Evolutionary conservation across 2,888 invertebrate species (phyloP).

Genomic region (Troglohyphantes excavatus): DNA sequence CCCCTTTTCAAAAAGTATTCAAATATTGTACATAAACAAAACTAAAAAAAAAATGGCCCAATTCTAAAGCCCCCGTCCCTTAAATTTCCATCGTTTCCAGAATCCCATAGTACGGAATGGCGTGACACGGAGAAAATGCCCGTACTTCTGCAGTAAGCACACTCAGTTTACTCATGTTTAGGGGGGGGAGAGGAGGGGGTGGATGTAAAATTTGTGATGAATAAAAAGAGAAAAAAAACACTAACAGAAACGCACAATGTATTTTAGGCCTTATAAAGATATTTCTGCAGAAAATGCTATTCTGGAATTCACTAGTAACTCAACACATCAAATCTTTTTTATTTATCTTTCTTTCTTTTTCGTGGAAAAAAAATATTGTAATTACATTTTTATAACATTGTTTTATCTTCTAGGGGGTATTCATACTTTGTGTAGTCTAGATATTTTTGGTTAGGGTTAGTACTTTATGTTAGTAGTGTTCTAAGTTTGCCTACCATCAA

Average conservation of each 20-base stretch:
- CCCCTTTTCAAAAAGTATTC: conserved; percentile 70
- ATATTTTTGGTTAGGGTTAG: no score
- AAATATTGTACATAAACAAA: conserved; percentile 57
- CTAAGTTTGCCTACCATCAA: no score
- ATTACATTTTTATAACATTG: conserved; percentile 48
- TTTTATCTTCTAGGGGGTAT: no score
- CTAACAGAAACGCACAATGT: not conserved
- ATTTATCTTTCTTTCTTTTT: not conserved
- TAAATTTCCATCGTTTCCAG: conserved; percentile 49
- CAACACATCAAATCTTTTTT: conserved; percentile 35
- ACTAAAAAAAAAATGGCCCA: conserved; percentile 27
- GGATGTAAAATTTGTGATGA: conserved; percentile 29
- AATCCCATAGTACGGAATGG: conserved; percentile 63
- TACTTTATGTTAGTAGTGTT: no score
- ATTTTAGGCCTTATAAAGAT: not conserved
- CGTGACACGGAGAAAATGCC: conserved; percentile 64
- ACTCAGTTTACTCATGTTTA: conserved; percentile 8
- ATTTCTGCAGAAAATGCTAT: conserved; percentile 17
- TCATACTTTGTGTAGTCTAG: no score
- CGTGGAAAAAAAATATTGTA: not conserved
- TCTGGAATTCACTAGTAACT: conserved; percentile 55
- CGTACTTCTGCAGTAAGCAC: not conserved
- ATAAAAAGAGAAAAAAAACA: conserved; percentile 21
- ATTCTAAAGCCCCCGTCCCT: conserved; percentile 26
- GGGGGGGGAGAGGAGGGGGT: not conserved